Evolutionary conservation across 2,888 invertebrate genomes (phyloP), one percentile per base, ranked within the genome.

Genomic region (Volucella inflata): DNA sequence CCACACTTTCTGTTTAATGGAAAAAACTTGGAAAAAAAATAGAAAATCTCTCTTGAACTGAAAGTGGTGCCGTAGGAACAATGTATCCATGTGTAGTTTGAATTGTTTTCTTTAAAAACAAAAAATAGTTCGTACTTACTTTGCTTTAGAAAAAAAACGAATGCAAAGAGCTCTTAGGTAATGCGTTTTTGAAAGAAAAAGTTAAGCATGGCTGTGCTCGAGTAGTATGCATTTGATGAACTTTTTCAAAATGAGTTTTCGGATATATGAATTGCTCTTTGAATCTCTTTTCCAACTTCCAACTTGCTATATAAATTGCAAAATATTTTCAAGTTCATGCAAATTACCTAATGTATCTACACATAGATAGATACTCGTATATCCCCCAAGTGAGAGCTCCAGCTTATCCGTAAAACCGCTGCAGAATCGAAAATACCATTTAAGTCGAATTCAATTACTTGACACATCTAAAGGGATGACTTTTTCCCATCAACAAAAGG

Each of bases 401-500:
- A 11, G n/a, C 14, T n/a, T 8, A 40, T 17, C 17, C 10, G 48
- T 6, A 48, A 21, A 50, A 42, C 42, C 30, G 44, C 42, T 14
- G 17, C 72, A 62, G 51, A 51, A 59, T 59, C 36, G 50, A 67
- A 44, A 9, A 8, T 30, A 14, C 36, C 38, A 44, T 71, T 57
- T 14, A 11, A 42, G 42, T 68, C 16, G 44, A 71, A 81, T 72
- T 77, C 82, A 82, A 82, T 82, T 82, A 72, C 77, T 82, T 72
- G 55, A 12, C 60, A 72, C 50, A 57, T 42, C 72, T 53, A 46
- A 36, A 64, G 78, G 72, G 72, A 72, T 50, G 55, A 65, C 12
- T 71, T 76, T 65, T 60, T 60, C 46, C 21, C 53, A 42, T 53
- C 70, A 64, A 65, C 65, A 30, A 71, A 71, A 71, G 46, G 51